These are phyloP conservation scores for Drosophila anceps DNA, from an alignment of 2,888 invertebrate species.

Conservation along the genomic window DNA sequence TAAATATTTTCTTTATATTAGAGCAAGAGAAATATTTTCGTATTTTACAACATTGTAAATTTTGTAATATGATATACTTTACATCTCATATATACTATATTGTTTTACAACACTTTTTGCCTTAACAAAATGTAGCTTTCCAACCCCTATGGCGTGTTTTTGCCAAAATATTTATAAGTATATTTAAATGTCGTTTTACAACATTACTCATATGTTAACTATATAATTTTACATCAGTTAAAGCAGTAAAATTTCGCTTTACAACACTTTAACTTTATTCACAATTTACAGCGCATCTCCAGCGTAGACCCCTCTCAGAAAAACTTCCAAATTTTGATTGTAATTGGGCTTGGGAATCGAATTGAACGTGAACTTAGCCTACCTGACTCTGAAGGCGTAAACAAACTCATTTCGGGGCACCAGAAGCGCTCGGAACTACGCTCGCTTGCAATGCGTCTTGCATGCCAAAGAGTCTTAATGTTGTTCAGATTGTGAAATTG, in stretches of 20 bases:
- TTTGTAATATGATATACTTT: no score
- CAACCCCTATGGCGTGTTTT: background rate
- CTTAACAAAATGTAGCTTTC: background rate
- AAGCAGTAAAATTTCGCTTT: background rate
- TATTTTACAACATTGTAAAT: background rate
- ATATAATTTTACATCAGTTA: background rate
- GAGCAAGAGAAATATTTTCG: background rate
- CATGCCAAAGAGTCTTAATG: conserved; percentile 62
- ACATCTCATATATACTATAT: no score
- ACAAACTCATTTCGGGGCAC: conserved; percentile 29
- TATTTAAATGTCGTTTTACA: background rate
- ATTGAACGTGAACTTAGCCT: conserved; percentile 39
- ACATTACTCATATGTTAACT: background rate
- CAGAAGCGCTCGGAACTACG: conserved; percentile 19
- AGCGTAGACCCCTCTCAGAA: background rate
- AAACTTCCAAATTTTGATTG: conserved; percentile 8
- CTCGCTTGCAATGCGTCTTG: conserved; percentile 65
- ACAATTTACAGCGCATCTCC: conserved; percentile 2
- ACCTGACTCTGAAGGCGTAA: conserved; percentile 39
- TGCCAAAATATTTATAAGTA: no score
- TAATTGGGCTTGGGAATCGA: conserved; percentile 40
- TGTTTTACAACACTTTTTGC: background rate
- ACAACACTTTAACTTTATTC: background rate
- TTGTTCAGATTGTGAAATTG: conserved; percentile 66
- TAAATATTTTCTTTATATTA: background rate